Evolutionary conservation across 1,140 invertebrate genomes (phyloP).

Genomic region (Sycophila sp.): DNA sequence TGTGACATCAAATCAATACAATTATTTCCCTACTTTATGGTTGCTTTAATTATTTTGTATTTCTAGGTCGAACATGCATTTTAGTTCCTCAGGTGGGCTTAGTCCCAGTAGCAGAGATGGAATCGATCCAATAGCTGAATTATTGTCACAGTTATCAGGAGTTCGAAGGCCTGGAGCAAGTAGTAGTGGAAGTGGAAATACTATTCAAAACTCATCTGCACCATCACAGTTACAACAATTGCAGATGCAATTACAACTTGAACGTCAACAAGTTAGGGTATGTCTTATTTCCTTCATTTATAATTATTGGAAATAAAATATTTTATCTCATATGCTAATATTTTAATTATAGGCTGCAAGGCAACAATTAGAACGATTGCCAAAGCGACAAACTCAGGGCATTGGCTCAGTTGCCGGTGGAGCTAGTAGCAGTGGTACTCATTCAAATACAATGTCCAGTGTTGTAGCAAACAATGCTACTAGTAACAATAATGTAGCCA

Average conservation of each 20-base stretch:
- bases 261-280: constrained; percentile 85
- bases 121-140: constrained; percentile 92
- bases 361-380: constrained; percentile 87
- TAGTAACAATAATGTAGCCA: constrained; percentile 61
- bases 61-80: constrained; percentile 87
- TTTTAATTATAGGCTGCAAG: constrained; percentile 73
- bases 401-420: constrained; percentile 59
- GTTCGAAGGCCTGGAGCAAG: constrained; percentile 76
- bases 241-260: constrained; percentile 90
- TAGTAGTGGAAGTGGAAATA: constrained; percentile 40
- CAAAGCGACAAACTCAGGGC: constrained; percentile 76
- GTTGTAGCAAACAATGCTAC: constrained; percentile 58
- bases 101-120: constrained; percentile 89
- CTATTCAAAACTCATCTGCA: constrained; percentile 69
- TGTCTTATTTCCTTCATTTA: constrained; percentile 47
- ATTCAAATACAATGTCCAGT: constrained; percentile 58
- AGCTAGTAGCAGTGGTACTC: constrained; percentile 62
- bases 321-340: background rate
- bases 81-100: constrained; percentile 83
- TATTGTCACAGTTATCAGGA: constrained; percentile 91
- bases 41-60: background rate
- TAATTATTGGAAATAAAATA: background rate
- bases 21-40: background rate
- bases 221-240: constrained; percentile 86
- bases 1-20: background rate